Conservation (phyloP, 2,113 vertebrate genomes). For the Oryzias woworae region DNA sequence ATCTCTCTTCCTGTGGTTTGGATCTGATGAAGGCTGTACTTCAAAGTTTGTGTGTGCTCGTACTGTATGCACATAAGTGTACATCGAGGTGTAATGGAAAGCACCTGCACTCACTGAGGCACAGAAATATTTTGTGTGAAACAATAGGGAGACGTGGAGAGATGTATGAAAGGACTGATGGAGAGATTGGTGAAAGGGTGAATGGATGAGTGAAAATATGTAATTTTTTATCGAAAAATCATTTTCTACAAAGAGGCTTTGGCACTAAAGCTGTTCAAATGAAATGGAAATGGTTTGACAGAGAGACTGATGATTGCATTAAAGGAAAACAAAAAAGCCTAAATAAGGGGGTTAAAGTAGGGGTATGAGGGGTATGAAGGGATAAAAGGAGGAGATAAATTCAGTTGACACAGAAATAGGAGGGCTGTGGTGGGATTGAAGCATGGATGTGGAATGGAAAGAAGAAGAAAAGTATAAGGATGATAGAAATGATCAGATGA, state of each 20-base stretch:
- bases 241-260: conserved; percentile 25
- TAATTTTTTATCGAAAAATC: conserved; percentile 10
- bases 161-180: conserved; percentile 40
- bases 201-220: conserved; percentile 23
- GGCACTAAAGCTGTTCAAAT: conserved; percentile 17
- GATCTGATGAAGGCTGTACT: conserved; percentile 58
- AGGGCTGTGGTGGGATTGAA: conserved; percentile 25
- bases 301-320: not conserved
- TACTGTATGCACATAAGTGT: conserved; percentile 14
- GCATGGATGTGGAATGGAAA: conserved; percentile 22
- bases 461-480: conserved; percentile 27
- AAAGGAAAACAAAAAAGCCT: not conserved
- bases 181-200: conserved; percentile 27
- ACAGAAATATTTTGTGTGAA: conserved; percentile 62
- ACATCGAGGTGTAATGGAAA: conserved; percentile 63
- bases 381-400: conserved; percentile 34
- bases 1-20: conserved; percentile 69
- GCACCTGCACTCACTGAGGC: conserved; percentile 62
- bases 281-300: conserved; percentile 6
- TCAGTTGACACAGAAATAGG: conserved; percentile 22
- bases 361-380: conserved; percentile 1
- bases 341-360: conserved; percentile 2
- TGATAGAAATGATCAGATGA: conserved; percentile 35
- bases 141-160: conserved; percentile 49
- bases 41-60: conserved; percentile 51